Conservation (phyloP, 1,140 invertebrate genomes). For the Rhysida immarginata region DNA sequence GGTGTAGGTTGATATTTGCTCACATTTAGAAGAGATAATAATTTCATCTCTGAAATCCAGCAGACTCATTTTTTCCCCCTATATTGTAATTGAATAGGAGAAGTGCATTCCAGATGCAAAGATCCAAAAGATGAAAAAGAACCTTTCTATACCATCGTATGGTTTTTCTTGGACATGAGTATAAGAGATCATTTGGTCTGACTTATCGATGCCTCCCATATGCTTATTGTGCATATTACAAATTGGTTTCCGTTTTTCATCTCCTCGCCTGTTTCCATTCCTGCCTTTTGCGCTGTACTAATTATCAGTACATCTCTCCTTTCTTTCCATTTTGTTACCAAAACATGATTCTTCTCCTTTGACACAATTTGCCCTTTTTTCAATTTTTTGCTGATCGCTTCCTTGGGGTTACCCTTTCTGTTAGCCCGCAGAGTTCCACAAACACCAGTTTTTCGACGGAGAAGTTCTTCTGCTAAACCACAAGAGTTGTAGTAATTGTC, state of each 20-base stretch:
- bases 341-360: background rate
- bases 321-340: background rate
- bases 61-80: too few species aligned
- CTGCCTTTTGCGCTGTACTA: background rate
- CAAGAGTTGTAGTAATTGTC: constrained; percentile 11
- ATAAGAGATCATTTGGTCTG: background rate
- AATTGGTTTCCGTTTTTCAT: background rate
- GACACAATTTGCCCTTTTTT: background rate
- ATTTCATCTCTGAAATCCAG: too few species aligned
- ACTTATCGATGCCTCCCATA: background rate
- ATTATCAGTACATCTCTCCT: background rate
- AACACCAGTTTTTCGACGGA: background rate
- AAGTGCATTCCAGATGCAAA: background rate
- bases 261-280: background rate
- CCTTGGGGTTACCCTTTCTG: background rate
- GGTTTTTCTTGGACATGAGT: background rate
- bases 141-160: background rate
- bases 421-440: background rate
- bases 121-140: background rate
- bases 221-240: background rate
- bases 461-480: background rate
- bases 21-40: too few species aligned
- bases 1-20: too few species aligned
- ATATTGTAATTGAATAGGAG: too few species aligned
- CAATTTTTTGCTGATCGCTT: background rate